Conservation (phyloP, 2,888 invertebrate species). For the Acholoe squamosa region DNA sequence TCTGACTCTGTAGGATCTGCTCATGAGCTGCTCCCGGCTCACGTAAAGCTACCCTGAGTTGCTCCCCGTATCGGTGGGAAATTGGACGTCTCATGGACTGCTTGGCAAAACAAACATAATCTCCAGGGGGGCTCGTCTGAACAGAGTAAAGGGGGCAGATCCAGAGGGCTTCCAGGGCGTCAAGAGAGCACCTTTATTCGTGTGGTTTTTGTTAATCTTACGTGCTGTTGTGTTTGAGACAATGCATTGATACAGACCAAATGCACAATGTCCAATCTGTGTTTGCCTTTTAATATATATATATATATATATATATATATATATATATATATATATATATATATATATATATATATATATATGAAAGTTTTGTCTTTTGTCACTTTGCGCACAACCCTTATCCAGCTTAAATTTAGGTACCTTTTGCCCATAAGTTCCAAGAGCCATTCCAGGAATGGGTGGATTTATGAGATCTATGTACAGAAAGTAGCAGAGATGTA, state of each 20-base stretch:
- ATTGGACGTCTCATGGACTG: conserved; percentile 29
- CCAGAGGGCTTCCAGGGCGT: not conserved
- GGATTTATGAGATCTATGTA: too few species aligned
- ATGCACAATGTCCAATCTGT: too few species aligned
- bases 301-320: too few species aligned
- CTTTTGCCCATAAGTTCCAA: too few species aligned
- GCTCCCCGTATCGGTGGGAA: not conserved
- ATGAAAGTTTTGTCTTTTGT: too few species aligned
- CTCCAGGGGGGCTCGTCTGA: not conserved
- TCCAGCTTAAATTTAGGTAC: too few species aligned
- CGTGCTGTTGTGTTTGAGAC: not conserved
- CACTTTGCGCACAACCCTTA: too few species aligned
- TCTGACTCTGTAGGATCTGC: not conserved
- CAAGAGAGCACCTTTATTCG: not conserved
- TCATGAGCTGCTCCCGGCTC: not conserved
- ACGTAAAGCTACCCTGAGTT: not conserved
- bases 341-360: too few species aligned
- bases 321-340: too few species aligned
- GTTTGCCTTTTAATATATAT: too few species aligned
- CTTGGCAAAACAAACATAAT: not conserved
- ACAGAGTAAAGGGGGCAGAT: not conserved
- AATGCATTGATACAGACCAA: not conserved
- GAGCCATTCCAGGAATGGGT: too few species aligned
- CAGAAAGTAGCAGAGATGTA: too few species aligned
- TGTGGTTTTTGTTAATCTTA: not conserved